Evolutionary conservation across 2,113 vertebrate species (phyloP).

Genomic region (Hassar affinis): DNA sequence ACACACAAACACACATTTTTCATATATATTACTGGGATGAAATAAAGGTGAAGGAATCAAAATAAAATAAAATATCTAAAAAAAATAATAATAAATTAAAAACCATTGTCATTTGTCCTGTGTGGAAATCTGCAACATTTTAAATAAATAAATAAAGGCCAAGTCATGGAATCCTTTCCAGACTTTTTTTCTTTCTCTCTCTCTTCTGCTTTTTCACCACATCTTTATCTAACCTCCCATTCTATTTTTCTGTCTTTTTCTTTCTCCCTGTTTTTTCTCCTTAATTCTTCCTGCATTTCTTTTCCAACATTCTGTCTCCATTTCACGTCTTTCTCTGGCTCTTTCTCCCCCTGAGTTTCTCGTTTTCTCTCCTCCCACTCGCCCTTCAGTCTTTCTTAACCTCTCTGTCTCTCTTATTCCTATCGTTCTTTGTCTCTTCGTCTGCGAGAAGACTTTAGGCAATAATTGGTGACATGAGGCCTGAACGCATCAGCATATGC

Average conservation of each 20-base stretch:
- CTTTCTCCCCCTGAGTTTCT: neutral
- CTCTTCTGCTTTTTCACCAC: neutral
- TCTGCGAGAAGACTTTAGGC: neutral
- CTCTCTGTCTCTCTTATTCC: neutral
- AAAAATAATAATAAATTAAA: neutral
- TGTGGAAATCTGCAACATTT: neutral
- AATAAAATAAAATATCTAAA: neutral
- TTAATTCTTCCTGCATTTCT: neutral
- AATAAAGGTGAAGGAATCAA: neutral
- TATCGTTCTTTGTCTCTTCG: neutral
- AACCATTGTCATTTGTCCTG: neutral
- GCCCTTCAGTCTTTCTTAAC: neutral
- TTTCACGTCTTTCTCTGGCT: neutral
- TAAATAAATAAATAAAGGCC: neutral
- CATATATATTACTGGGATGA: neutral
- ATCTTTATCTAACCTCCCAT: neutral
- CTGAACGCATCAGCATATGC: neutral
- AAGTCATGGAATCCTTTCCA: neutral
- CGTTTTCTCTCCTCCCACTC: neutral
- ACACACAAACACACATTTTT: conserved; percentile 4
- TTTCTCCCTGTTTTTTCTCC: neutral
- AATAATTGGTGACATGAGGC: neutral
- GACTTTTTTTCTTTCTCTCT: neutral
- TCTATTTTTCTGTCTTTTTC: neutral
- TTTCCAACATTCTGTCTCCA: neutral